These are phyloP conservation scores for Scaptomyza cyrtandrae DNA, from an alignment of 2,888 invertebrate species.

Conservation along the genomic window DNA sequence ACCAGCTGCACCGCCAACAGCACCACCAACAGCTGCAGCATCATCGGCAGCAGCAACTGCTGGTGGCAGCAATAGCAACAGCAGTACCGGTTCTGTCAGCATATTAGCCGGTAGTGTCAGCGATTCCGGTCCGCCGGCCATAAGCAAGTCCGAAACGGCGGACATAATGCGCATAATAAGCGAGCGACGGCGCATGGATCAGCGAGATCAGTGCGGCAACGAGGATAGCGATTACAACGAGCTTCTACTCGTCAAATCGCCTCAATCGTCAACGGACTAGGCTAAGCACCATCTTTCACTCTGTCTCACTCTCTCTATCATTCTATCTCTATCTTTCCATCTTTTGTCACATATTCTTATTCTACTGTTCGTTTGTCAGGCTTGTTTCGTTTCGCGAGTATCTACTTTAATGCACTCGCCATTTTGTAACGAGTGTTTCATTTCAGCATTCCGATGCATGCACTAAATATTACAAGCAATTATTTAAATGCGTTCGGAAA, in stretches of 20 bases:
- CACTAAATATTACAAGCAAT: not conserved
- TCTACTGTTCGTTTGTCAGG: not conserved
- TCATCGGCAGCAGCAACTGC: constrained; percentile 2
- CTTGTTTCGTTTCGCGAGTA: constrained; percentile 9
- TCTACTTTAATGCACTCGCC: not conserved
- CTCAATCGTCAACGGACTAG: constrained; percentile 82
- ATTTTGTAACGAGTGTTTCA: not conserved
- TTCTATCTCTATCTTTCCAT: not conserved
- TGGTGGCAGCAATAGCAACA: constrained; percentile 7
- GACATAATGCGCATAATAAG: constrained; percentile 84
- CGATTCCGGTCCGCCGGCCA: constrained; percentile 18
- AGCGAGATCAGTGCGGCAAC: constrained; percentile 82
- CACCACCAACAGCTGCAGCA: constrained; percentile 7
- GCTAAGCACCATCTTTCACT: constrained; percentile 7
- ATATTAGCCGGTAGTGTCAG: not conserved
- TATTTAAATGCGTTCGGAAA: not conserved
- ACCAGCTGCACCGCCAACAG: constrained; percentile 61
- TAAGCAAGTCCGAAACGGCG: constrained; percentile 83
- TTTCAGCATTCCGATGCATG: not conserved
- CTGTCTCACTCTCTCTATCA: not conserved
- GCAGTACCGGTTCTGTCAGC: constrained; percentile 14
- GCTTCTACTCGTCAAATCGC: constrained; percentile 82
- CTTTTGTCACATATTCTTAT: not conserved
- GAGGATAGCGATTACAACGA: constrained; percentile 84
- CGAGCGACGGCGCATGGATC: constrained; percentile 83